Conservation (phyloP, 2,797 vertebrate species). For the Macroramphosus scolopax region DNA sequence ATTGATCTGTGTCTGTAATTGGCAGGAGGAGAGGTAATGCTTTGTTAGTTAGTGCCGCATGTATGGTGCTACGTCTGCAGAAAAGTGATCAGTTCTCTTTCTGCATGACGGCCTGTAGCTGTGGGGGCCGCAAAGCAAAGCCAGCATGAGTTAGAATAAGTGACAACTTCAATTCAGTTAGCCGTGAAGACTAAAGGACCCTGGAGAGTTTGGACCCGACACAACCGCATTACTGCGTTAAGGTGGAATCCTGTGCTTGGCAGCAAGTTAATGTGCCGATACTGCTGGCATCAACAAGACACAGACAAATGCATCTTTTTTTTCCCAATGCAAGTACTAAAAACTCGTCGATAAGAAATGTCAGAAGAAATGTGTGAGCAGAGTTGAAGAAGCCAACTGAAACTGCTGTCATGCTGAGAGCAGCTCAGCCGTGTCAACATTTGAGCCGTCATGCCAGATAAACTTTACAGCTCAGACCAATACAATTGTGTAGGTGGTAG, state of each 20-base stretch:
- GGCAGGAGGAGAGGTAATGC: slow-evolving; percentile 35
- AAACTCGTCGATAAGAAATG: too few species aligned
- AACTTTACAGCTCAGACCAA: slow-evolving; percentile 27
- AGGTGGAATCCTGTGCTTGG: slow-evolving; percentile 38
- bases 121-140: slow-evolving; percentile 11
- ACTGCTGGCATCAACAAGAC: slow-evolving; percentile 11
- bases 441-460: slow-evolving; percentile 42
- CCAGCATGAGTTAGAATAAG: slow-evolving; percentile 17
- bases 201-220: slow-evolving; percentile 5
- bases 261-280: slow-evolving; percentile 17
- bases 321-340: neutral
- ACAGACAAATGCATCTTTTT: slow-evolving; percentile 39
- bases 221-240: slow-evolving; percentile 15
- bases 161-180: slow-evolving; percentile 31
- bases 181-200: slow-evolving; percentile 30
- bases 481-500: slow-evolving; percentile 21
- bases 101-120: slow-evolving; percentile 9
- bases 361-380: too few species aligned
- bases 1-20: slow-evolving; percentile 48
- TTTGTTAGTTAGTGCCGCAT: slow-evolving; percentile 22
- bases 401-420: slow-evolving; percentile 35
- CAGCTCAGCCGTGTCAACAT: slow-evolving; percentile 35
- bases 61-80: slow-evolving; percentile 26
- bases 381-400: slow-evolving; percentile 25
- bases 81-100: slow-evolving; percentile 38